phyloP scores from a whole-genome alignment of 2,113 vertebrate genomes.

The Onychostoma macrolepis region DNA sequence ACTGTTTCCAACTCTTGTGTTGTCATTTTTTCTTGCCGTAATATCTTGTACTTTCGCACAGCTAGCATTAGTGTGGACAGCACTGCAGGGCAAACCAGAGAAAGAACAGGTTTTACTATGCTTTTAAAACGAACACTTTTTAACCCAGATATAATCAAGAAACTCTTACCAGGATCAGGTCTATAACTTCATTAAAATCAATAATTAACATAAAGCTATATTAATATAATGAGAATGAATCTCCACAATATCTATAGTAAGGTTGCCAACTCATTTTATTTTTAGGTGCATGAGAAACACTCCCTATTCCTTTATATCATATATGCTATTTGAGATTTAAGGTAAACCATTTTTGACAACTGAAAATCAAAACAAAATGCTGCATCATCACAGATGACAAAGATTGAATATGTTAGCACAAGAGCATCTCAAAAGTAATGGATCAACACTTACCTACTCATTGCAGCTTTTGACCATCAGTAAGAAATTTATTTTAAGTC shows the following conservation, averaged over 20 bases:
- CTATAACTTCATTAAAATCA: neutral
- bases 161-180: neutral
- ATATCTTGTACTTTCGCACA: constrained; percentile 76
- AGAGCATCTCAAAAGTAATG: neutral
- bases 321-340: neutral
- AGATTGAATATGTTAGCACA: neutral
- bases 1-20: constrained; percentile 72
- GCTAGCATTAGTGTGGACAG: constrained; percentile 78
- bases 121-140: neutral
- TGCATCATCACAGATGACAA: neutral
- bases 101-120: neutral
- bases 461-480: too few species aligned
- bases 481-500: too few species aligned
- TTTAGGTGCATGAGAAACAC: neutral
- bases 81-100: constrained; percentile 72
- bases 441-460: neutral
- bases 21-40: constrained; percentile 71
- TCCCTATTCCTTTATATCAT: neutral
- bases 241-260: neutral
- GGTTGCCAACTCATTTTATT: neutral
- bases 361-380: neutral
- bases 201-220: neutral
- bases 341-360: neutral
- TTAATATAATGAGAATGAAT: neutral
- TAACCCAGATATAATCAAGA: neutral